Evolutionary conservation across 2,113 vertebrate genomes (phyloP), one percentile per base, ranked within the genome.

Genomic region (Axis porcinus): DNA sequence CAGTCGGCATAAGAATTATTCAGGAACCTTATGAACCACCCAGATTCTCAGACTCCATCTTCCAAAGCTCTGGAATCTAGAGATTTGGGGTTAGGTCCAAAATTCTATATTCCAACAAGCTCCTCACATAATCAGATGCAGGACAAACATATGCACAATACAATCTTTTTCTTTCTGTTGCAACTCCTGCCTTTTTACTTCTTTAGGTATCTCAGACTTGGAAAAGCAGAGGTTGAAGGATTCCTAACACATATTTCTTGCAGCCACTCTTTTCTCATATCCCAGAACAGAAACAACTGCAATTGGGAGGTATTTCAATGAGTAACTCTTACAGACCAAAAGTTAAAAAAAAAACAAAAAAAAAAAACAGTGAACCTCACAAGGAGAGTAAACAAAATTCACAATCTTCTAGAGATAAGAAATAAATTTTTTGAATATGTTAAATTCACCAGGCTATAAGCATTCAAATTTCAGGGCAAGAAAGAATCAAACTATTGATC

Each of bases 391-490:
- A 95, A 87, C 40, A 81, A 92, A 84, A 84, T 43, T 67, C n/a
- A 88, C 19, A 83, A 5, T 79, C 27, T 9, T 86, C 54, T 54
- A 64, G 16, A 74, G n/a, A 83, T 54, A 90, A 43, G 36, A 76
- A 89, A 95, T 94, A 64, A 95, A 33, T 74, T 60, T 94, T 47
- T 57, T 17, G 76, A 87, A 82, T 87, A 83, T 62, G 67, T 86
- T 60, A 78, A 94, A 82, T 82, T 95, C 55, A 70, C 47, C 9
- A 67, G 40, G 36, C n/a, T 95, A 5, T 88, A 93, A 14, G 60
- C 93, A 89, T 86, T 96, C 85, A 91, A 45, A 96, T 96, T 90
- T 93, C 67, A 54, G 43, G 81, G 91, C 74, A 82, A 85, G 33
- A 90, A 86, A 36, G 50, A 96, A 88, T 86, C 83, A 70, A 89